Percentiles rank a stretch among this genome's conserved stretches.
These are phyloP conservation scores for Lepidochitona cinerea DNA, from an alignment of 2,888 invertebrate genomes.

Conservation along the genomic window DNA sequence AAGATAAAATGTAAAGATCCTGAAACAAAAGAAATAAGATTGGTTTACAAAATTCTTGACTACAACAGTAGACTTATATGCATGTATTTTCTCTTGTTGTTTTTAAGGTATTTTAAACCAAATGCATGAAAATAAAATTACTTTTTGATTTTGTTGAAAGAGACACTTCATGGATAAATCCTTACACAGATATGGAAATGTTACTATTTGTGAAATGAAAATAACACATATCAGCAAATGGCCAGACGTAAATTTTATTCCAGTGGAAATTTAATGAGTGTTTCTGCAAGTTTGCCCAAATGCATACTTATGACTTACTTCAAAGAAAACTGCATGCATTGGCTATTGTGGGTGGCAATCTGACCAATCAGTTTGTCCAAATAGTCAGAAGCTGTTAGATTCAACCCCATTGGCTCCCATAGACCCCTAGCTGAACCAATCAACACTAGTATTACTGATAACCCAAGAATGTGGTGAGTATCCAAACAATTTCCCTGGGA, in stretches of 20 bases:
- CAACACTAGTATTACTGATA: constrained; percentile 30
- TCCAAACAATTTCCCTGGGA: constrained; percentile 29
- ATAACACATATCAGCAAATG: no score
- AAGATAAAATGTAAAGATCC: background rate
- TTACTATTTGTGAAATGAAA: no score
- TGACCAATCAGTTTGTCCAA: background rate
- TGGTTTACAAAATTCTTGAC: no score
- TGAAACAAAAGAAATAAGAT: background rate
- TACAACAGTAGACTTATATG: no score
- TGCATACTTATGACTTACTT: background rate
- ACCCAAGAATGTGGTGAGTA: constrained; percentile 34
- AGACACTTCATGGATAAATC: no score
- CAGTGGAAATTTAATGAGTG: no score
- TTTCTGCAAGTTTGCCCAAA: background rate
- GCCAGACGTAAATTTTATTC: no score
- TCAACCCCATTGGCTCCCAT: background rate
- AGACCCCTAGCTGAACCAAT: background rate
- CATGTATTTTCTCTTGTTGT: no score
- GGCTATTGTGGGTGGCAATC: background rate
- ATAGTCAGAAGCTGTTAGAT: background rate
- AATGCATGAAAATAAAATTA: no score
- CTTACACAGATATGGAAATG: no score
- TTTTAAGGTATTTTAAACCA: no score
- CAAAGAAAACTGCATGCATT: background rate
- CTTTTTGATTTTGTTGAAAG: no score